A percentile compares a stretch with the other conserved stretches of the same genome.
phyloP scores from a whole-genome alignment of 35 echinoderm and acorn worm genomes.

The Holothuria glaberrima region DNA sequence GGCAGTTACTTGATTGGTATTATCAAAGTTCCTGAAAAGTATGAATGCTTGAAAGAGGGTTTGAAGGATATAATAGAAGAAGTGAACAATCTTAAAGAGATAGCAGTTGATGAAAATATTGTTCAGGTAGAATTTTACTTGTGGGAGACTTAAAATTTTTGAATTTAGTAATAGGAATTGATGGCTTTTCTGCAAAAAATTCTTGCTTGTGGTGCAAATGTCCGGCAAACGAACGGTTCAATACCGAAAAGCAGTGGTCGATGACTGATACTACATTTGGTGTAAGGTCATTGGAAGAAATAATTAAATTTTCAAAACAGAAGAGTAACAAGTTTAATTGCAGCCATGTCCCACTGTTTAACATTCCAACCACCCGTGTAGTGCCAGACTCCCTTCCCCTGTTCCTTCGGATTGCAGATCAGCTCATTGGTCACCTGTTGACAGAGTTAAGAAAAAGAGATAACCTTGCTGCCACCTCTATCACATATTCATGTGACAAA shows the following conservation, averaged over 20 bases:
- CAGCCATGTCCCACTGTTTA: not conserved
- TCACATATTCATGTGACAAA: not conserved
- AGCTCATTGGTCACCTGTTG: not conserved
- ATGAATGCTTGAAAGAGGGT: not conserved
- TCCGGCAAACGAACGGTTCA: not conserved
- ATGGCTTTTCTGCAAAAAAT: not conserved
- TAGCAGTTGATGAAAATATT: too few relatives aligned
- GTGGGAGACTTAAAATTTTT: conserved; percentile 17
- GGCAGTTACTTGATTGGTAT: conserved; percentile 1
- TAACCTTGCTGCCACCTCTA: not conserved
- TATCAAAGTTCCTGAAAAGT: conserved; percentile 35
- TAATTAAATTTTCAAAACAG: not conserved
- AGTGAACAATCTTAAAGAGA: not conserved
- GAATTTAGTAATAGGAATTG: conserved; percentile 19
- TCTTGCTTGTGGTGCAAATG: conserved; percentile 38
- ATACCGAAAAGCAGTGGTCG: not conserved
- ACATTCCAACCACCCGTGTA: not conserved
- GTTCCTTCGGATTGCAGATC: conserved; percentile 4
- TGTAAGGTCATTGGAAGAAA: not conserved
- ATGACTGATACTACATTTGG: not conserved
- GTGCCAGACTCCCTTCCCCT: conserved; percentile 26
- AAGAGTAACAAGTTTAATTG: not conserved
- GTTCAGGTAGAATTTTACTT: conserved; percentile 6
- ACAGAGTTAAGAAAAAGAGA: conserved; percentile 26
- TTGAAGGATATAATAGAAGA: not conserved